phyloP scores from a whole-genome alignment of 2,888 invertebrate species.

The Drosophila buzzatii region DNA sequence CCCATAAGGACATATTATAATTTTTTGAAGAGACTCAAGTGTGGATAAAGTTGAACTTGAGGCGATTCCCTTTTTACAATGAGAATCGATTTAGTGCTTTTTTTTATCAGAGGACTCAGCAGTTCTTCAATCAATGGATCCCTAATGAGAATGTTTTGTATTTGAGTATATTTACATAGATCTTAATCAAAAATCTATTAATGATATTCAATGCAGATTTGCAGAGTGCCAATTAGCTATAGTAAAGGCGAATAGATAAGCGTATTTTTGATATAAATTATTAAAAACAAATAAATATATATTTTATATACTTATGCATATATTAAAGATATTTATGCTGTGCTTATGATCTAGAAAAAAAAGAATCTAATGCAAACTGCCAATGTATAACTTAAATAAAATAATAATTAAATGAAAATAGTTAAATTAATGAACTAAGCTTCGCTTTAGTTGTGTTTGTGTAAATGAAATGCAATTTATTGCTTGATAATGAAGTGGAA shows the following conservation, averaged over 20 bases:
- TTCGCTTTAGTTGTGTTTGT: background rate
- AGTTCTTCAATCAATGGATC: background rate
- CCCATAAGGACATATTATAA: slow-evolving; percentile 12
- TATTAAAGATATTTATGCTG: no score
- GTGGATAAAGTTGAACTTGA: slow-evolving; percentile 1
- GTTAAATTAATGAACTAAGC: no score
- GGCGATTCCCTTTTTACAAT: background rate
- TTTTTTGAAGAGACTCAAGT: slow-evolving; percentile 6
- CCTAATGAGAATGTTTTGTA: background rate
- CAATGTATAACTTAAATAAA: no score
- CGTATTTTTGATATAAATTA: background rate
- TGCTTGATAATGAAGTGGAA: background rate
- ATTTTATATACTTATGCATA: no score
- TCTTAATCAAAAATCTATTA: background rate
- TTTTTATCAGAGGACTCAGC: background rate
- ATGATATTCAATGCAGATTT: background rate
- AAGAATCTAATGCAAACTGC: no score
- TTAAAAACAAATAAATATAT: no score
- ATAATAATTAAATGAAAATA: no score
- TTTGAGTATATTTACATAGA: background rate
- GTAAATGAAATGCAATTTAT: background rate
- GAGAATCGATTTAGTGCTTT: background rate
- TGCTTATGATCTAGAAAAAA: no score
- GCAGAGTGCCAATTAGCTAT: background rate
- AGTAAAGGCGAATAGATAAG: background rate